A percentile compares a stretch with the other conserved stretches of the same genome.
Evolutionary conservation across 2,888 invertebrate species (phyloP).

Genomic region (Conops quadrifasciatus): DNA sequence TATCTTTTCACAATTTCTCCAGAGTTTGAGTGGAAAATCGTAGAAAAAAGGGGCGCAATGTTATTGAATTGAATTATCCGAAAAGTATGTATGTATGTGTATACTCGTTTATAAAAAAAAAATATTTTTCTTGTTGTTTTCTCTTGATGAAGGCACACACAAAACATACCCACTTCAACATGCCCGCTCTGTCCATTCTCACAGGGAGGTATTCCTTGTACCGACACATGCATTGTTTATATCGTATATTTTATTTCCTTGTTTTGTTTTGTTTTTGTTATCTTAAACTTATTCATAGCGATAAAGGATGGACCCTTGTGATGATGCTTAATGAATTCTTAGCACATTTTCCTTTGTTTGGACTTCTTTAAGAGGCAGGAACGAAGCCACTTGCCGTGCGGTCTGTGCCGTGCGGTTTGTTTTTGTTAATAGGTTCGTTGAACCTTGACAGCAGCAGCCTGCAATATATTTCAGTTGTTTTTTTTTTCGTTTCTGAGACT

Average conservation of each 20-base stretch:
- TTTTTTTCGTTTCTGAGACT: neutral
- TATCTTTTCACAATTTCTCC: too few species aligned
- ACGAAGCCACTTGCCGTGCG: neutral
- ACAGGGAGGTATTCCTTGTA: too few species aligned
- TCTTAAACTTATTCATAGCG: conserved; percentile 19
- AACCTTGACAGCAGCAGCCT: neutral
- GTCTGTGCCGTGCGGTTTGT: neutral
- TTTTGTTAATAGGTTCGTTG: conserved; percentile 22
- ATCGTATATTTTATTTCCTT: neutral
- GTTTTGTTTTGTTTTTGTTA: conserved; percentile 5
- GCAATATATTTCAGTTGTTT: neutral
- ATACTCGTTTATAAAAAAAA: too few species aligned
- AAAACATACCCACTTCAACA: too few species aligned
- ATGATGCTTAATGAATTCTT: conserved; percentile 12
- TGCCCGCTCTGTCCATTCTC: too few species aligned
- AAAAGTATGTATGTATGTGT: too few species aligned
- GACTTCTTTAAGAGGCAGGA: neutral
- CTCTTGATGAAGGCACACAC: too few species aligned
- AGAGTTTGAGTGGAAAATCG: too few species aligned
- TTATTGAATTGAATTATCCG: too few species aligned
- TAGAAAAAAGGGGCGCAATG: too few species aligned
- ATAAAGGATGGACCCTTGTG: neutral
- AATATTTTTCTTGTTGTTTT: too few species aligned
- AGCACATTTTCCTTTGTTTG: conserved; percentile 9
- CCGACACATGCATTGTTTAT: neutral